Base-by-base conservation (phyloP, 2,113 vertebrate species). In the Bettongia penicillata region DNA sequence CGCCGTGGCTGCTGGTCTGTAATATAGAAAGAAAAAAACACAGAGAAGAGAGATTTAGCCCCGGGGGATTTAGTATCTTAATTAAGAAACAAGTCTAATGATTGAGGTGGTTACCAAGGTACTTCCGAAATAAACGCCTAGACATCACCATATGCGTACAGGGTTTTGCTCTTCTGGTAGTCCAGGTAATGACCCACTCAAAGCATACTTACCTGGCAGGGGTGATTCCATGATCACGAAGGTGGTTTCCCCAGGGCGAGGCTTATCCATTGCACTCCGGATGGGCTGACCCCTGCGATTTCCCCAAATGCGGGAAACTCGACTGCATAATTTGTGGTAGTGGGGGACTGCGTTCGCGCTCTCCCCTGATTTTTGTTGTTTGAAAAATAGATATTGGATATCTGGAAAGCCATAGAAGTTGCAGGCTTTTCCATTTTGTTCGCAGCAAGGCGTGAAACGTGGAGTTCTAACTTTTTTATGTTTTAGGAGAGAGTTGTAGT, bases 271-370 rank as follows among this genome's bases (percentile, higher is more conserved):
- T 97, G 95, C 50, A 97, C 53, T 93, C 53, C 48, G 57, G 91
- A 31, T 95, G 95, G 97, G 96, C 55, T 97, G 95, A 95, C 96
- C 93, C 90, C 94, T 97, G 96, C 55, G 90, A 92, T 94, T 97
- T 96, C 91, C 93, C 90, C 94, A 96, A 97, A 93, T 94, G 92
- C 55, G 90, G 96, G 93, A 96, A 96, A 96, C 93, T 96, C 50
- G 93, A 96, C 96, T 98, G 96, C 90, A 96, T 96, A 95, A 93
- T 97, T 97, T 97, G 95, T 97, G 95, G 95, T 96, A 97, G 93
- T 94, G 95, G 91, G 93, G 96, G 96, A 95, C 93, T 98, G 96
- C 93, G 95, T 97, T 97, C 93, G 94, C 91, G 95, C 95, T 98
- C 53, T 97, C 95, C 94, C 93, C 97, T 94, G 47, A 0, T 12